These are phyloP conservation scores for Oeneis ivallda DNA, from an alignment of 2,888 invertebrate species.

Conservation along the genomic window DNA sequence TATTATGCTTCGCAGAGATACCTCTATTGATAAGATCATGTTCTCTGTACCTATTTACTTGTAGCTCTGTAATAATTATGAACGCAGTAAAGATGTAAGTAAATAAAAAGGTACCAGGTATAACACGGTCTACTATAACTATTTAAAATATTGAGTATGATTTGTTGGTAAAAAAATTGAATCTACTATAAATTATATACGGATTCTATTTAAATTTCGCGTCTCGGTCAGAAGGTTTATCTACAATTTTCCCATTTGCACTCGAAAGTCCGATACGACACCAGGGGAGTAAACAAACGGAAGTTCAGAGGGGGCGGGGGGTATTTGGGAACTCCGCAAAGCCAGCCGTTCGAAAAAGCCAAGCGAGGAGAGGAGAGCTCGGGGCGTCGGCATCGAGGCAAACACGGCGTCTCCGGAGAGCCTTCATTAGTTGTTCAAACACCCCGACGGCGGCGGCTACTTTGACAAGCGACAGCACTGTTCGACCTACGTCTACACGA, in stretches of 20 bases:
- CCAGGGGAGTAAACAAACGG: constrained; percentile 60
- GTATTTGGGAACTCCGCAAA: constrained; percentile 47
- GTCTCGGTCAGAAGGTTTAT: constrained; percentile 43
- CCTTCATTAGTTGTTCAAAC: constrained; percentile 81
- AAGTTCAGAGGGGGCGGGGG: constrained; percentile 38
- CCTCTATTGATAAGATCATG: no score
- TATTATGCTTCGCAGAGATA: no score
- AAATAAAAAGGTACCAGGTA: no score
- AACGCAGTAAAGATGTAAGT: no score
- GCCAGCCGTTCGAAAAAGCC: constrained; percentile 67
- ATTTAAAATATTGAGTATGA: no score
- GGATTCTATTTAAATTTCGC: constrained; percentile 35
- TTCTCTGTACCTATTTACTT: no score
- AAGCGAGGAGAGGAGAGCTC: constrained; percentile 57
- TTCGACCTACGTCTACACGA: constrained; percentile 51
- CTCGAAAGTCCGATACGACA: constrained; percentile 66
- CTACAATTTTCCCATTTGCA: constrained; percentile 62
- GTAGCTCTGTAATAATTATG: no score
- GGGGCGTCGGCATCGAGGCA: constrained; percentile 57
- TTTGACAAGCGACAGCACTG: constrained; percentile 74
- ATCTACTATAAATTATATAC: no score
- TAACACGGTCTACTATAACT: no score
- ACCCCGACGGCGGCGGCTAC: constrained; percentile 77
- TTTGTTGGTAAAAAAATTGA: no score
- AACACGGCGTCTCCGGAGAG: constrained; percentile 76